phyloP scores from a whole-genome alignment of 1,140 invertebrate genomes.

The Rhynchophorus ferrugineus region DNA sequence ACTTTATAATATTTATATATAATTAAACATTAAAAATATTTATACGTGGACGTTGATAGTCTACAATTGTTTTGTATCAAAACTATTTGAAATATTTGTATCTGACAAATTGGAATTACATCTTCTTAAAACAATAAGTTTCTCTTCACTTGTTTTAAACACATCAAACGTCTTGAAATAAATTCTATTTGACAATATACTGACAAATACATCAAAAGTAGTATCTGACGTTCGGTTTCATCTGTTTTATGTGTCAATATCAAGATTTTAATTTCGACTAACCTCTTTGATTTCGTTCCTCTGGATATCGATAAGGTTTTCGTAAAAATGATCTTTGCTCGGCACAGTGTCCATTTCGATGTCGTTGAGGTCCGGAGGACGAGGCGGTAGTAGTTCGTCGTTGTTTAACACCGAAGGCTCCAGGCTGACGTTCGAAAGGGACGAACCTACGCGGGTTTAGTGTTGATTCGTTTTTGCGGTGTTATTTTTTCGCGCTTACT shows the following conservation, averaged over 20 bases:
- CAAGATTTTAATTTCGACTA: not conserved
- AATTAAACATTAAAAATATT: too few relatives aligned
- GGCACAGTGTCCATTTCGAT: constrained; percentile 10
- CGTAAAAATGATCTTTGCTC: constrained; percentile 21
- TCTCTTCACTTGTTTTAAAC: too few relatives aligned
- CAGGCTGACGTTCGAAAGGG: not conserved
- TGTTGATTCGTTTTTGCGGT: too few relatives aligned
- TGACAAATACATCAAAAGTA: too few relatives aligned
- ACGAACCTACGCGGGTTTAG: not conserved
- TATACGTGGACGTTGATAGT: too few relatives aligned
- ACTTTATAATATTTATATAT: too few relatives aligned
- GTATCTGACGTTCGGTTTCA: not conserved
- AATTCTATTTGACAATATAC: too few relatives aligned
- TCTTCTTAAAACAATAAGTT: too few relatives aligned
- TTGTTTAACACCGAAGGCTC: constrained; percentile 20
- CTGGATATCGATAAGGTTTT: constrained; percentile 24
- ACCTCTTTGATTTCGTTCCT: constrained; percentile 10
- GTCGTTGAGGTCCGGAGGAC: constrained; percentile 9
- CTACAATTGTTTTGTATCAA: too few relatives aligned
- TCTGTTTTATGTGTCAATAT: not conserved
- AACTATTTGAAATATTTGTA: too few relatives aligned
- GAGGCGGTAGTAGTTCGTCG: constrained; percentile 8
- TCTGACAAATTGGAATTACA: too few relatives aligned
- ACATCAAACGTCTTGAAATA: too few relatives aligned
- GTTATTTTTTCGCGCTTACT: not conserved